Conservation (phyloP, 1,140 invertebrate genomes). For the Cephus cinctus region DNA sequence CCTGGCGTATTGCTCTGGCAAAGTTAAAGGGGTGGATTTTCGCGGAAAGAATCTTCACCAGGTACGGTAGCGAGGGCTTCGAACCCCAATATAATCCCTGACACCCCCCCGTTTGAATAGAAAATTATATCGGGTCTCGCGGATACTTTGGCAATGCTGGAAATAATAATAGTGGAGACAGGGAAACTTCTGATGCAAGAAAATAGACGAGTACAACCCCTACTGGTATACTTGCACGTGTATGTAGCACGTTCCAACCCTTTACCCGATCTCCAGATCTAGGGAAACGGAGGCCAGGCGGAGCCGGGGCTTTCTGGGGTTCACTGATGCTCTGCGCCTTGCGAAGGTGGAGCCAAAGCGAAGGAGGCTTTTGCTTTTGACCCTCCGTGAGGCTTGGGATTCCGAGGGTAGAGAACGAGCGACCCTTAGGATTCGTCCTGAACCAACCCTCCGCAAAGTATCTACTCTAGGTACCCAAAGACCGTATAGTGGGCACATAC, state of each 20-base stretch:
- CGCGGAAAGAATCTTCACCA: no score
- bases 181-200: not conserved
- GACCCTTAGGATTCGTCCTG: constrained; percentile 42
- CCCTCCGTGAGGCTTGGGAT: constrained; percentile 26
- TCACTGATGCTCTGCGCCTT: constrained; percentile 20
- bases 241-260: constrained; percentile 22
- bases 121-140: not conserved
- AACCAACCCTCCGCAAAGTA: constrained; percentile 45
- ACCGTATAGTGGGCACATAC: no score
- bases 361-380: constrained; percentile 39
- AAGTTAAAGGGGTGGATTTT: no score
- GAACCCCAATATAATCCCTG: not conserved
- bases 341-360: constrained; percentile 38
- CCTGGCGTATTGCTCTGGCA: no score
- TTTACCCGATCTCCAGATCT: constrained; percentile 19
- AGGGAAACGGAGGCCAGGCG: constrained; percentile 37
- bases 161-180: not conserved
- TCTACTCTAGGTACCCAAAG: no score
- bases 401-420: constrained; percentile 34
- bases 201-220: not conserved
- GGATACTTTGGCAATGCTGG: not conserved
- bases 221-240: constrained; percentile 17
- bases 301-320: constrained; percentile 38
- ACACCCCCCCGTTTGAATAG: not conserved
- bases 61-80: no score